A percentile compares a stretch with the other conserved stretches of the same genome.
These are phyloP conservation scores for Oedothorax gibbosus DNA, from an alignment of 1,140 invertebrate genomes.

Conservation along the genomic window DNA sequence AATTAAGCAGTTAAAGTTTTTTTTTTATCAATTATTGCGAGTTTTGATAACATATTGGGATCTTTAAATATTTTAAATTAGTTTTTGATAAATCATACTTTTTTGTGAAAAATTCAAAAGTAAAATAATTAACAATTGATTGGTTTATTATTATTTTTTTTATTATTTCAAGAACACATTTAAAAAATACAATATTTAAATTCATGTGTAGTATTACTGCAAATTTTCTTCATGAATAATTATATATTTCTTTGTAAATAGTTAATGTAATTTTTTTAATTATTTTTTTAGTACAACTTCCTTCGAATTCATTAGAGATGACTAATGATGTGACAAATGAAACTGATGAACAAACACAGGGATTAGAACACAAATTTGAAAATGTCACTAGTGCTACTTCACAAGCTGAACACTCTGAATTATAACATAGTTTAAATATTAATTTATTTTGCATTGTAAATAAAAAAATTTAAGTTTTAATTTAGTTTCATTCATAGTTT, in stretches of 20 bases:
- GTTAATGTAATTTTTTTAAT: neutral
- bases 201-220: neutral
- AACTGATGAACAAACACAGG: neutral
- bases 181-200: neutral
- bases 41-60: too few species aligned
- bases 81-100: too few species aligned
- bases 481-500: too few species aligned
- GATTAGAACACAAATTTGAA: neutral
- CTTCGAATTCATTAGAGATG: neutral
- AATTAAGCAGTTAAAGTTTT: too few species aligned
- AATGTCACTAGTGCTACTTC: neutral
- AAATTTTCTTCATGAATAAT: neutral
- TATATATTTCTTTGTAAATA: neutral
- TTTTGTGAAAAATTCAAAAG: too few species aligned
- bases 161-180: too few species aligned
- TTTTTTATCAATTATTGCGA: too few species aligned
- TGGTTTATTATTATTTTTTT: too few species aligned
- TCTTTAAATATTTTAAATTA: too few species aligned
- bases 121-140: too few species aligned
- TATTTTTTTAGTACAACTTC: neutral
- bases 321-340: slow-evolving; percentile 7
- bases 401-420: slow-evolving; percentile 18
- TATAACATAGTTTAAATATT: neutral
- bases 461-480: neutral
- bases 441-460: slow-evolving; percentile 1